Conservation (phyloP, 2,797 vertebrate species). For the Phalloptychus januarius region DNA sequence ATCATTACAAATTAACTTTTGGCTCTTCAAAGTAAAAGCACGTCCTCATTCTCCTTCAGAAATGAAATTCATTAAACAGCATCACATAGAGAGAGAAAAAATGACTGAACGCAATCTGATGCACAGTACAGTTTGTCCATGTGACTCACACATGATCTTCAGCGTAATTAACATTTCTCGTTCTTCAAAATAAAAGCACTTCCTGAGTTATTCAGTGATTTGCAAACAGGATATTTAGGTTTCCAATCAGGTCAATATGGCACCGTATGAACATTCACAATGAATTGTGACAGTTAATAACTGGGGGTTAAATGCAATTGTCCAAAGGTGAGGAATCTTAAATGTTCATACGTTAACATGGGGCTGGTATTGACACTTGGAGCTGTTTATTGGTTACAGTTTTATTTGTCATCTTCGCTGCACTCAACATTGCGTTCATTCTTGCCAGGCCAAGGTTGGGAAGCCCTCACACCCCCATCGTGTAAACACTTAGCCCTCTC, state of each 20-base stretch:
- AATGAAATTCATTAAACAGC: background rate
- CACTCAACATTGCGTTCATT: background rate
- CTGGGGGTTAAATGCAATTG: background rate
- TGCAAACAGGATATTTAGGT: background rate
- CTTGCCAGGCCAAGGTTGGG: slow-evolving; percentile 10
- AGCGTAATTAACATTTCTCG: background rate
- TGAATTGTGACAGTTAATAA: background rate
- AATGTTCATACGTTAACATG: background rate
- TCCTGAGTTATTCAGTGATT: background rate
- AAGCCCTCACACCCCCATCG: slow-evolving; percentile 18
- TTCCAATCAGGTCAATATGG: background rate
- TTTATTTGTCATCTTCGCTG: background rate
- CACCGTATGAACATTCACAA: background rate
- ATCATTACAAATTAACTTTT: background rate
- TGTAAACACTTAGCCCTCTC: slow-evolving; percentile 39
- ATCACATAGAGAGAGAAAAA: background rate
- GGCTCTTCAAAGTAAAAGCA: background rate
- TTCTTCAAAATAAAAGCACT: background rate
- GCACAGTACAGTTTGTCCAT: background rate
- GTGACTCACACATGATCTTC: background rate
- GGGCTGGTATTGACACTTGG: background rate
- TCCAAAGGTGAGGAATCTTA: background rate
- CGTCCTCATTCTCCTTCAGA: background rate
- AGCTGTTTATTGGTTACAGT: background rate
- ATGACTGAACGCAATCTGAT: background rate